Evolutionary conservation across 2,888 invertebrate genomes (phyloP), one percentile per base, ranked within the genome.

Genomic region (Spisula solida): DNA sequence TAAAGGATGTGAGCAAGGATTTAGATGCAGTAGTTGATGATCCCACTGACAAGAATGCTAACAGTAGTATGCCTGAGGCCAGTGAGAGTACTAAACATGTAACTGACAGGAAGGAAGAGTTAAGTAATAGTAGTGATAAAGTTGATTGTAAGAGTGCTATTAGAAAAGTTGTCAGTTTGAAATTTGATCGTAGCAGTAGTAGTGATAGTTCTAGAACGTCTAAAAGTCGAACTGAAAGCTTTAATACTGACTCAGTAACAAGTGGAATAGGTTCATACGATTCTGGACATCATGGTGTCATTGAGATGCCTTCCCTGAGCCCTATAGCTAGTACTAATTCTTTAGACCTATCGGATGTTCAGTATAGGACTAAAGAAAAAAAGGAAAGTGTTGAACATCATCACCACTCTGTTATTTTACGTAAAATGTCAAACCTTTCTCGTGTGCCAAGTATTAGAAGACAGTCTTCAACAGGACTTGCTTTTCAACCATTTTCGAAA

Each of bases 201-300:
- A 96, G 95, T 92, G 96, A 96, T 41, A 96, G 94, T 85, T 94
- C 95, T n/a, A 87, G 93, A 83, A 94, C 93, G 97, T 96, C 94
- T 90, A 96, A 96, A 93, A 97, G 96, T 96, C 97, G 95, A 95
- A 97, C 97, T 93, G 97, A 95, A 96, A 97, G 96, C 96, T 97
- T 97, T 82, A 95, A 95, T 94, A 98, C 98, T n/a, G 98, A 98
- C 95, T 98, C 98, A 16, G 94, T 94, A 88, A 98, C 98, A 0
- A 98, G 98, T 91, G 98, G 98, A 75, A 98, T 98, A 34, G 98
- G 98, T 96, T 98, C 98, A 87, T 98, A 98, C 94, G 98, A 98
- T 96, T 98, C 98, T 0, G 97, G 95, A 48, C 93, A 92, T 29
- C 93, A 92, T 25, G 92, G 89, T 12, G 88, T 85, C 12, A 87